phyloP scores from a whole-genome alignment of 2,888 invertebrate species.

The Toxonevra muliebris region DNA sequence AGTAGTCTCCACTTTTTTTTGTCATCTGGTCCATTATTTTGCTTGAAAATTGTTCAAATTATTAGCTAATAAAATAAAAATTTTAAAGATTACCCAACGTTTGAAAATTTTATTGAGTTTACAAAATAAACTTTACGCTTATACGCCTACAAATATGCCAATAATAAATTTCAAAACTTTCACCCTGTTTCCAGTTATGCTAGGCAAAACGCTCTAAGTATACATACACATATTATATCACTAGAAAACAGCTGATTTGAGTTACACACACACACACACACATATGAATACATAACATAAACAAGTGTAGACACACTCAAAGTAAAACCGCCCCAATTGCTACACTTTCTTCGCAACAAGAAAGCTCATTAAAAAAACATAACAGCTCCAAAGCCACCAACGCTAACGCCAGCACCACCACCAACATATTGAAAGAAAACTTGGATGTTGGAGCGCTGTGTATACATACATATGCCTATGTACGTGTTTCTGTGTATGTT shows the following conservation, averaged over 20 bases:
- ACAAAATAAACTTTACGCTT: no score
- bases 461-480: not conserved
- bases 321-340: not conserved
- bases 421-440: not conserved
- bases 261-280: not conserved
- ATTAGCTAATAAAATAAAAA: not conserved
- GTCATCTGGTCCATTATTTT: no score
- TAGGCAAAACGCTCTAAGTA: no score
- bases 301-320: no score
- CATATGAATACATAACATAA: not conserved
- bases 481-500: constrained; percentile 7
- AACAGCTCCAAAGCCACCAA: constrained; percentile 1
- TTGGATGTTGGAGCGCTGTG: not conserved
- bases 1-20: no score
- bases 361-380: no score
- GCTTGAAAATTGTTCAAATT: not conserved
- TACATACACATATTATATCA: no score
- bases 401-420: not conserved
- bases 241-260: not conserved
- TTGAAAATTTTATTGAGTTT: no score
- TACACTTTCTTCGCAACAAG: not conserved
- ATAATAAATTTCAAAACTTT: no score
- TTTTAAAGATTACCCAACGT: no score
- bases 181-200: no score
- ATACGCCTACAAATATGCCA: no score